Evolutionary conservation across 2,888 invertebrate genomes (phyloP), one percentile per base, ranked within the genome.

Genomic region (Stenodera caucasica): DNA sequence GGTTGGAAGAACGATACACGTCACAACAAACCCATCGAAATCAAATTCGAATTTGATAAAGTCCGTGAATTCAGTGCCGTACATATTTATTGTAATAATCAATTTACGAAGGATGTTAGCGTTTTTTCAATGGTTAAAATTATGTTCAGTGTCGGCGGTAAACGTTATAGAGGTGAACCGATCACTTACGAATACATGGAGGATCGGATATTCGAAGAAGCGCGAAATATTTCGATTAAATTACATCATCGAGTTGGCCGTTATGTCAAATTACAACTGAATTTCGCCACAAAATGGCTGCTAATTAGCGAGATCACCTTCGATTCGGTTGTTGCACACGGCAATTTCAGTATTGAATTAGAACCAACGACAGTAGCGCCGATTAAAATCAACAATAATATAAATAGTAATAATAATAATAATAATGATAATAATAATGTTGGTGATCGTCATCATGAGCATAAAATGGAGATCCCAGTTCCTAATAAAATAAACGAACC

Each of bases 281-380:
- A 85, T 70, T 95, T 94, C 78, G 90, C 92, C 3, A 87, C 91
- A 8, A 85, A 89, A 66, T 96, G 96, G 95, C 89, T 96, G 71
- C 88, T 96, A 81, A 87, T 96, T 75, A 94, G 94, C 79, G 96
- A 96, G 81, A 85, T 96, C 66, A 88, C 90, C 58, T 96, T 96
- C 77, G 90, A 90, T 73, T 94, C 94, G 82, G 88, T 87, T 60
- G 82, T 88, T 32, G 88, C 88, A 0, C 88, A 88, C 77, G 89
- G 89, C 11, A 92, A 92, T 80, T 89, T 91, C 80, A 87, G 88
- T 1, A 83, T 84, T 3, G 92, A 92, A 75, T 83, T 84, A 40
- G 82, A 84, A 15, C 86, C 87, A 51, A 84, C 86, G 0, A 78
- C 82, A 0, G 76, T 78, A 51, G 79, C 81, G 6, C 80, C 84